These are phyloP conservation scores for Eugnorisma glareosa DNA, from an alignment of 2,888 invertebrate species.

Conservation along the genomic window DNA sequence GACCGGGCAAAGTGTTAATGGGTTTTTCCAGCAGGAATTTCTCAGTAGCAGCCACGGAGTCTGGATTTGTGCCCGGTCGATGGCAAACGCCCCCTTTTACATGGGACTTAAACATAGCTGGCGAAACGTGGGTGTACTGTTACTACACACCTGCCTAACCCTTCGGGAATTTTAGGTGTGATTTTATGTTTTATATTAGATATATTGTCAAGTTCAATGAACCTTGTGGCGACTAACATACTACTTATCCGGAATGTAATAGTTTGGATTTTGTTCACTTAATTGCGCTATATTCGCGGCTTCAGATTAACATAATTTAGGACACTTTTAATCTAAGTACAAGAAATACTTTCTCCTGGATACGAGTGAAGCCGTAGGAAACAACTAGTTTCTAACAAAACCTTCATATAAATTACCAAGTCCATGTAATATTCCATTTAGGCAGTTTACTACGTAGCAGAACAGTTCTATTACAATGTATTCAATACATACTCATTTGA, in stretches of 20 bases:
- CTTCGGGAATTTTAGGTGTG: not conserved
- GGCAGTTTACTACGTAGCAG: slow-evolving; percentile 21
- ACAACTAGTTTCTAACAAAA: not conserved
- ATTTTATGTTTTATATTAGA: not conserved
- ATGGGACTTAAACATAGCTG: not conserved
- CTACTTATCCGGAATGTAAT: not conserved
- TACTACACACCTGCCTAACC: not conserved
- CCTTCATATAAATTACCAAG: slow-evolving; percentile 16
- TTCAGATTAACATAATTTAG: not conserved
- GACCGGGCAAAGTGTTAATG: not conserved
- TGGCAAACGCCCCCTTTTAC: not conserved
- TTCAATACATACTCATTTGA: slow-evolving; percentile 32
- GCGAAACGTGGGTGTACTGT: not conserved
- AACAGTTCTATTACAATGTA: slow-evolving; percentile 35
- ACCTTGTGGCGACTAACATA: not conserved
- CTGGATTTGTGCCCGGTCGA: not conserved
- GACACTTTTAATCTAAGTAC: not conserved
- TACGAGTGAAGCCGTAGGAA: not conserved
- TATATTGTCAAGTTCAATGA: not conserved
- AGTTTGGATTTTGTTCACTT: not conserved
- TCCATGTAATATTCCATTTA: slow-evolving; percentile 34
- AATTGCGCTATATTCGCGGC: not conserved
- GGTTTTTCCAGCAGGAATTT: not conserved
- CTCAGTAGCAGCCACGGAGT: not conserved
- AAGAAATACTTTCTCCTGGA: not conserved